These are phyloP conservation scores for Parauchenoglanis punctatus DNA, from an alignment of 2,797 vertebrate genomes.

Conservation along the genomic window DNA sequence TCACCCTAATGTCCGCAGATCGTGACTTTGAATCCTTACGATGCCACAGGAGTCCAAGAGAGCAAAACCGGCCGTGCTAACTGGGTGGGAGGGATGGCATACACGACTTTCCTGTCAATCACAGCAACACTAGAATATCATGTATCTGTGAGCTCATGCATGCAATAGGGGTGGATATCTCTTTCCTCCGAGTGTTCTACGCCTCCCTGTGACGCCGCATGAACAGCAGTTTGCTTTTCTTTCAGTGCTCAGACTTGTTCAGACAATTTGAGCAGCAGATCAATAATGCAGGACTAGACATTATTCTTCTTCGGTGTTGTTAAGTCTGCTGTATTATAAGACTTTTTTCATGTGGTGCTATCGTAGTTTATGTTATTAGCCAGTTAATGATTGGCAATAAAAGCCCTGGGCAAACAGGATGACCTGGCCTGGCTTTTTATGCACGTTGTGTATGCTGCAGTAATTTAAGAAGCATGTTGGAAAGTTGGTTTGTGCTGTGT, in stretches of 20 bases:
- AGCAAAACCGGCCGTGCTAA: not conserved
- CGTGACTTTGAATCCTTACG: not conserved
- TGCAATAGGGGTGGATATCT: not conserved
- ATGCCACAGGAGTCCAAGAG: not conserved
- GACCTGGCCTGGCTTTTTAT: not conserved
- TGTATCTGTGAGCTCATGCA: not conserved
- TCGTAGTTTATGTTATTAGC: not conserved
- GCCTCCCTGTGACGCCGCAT: not conserved
- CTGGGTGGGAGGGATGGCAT: not conserved
- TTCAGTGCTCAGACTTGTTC: not conserved
- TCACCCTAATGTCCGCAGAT: not conserved
- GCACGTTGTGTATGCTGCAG: not conserved
- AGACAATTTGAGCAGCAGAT: constrained; percentile 1
- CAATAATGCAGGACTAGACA: not conserved
- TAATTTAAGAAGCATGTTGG: not conserved
- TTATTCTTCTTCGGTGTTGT: not conserved
- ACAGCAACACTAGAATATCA: not conserved
- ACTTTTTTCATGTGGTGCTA: not conserved
- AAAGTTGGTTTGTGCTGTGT: not conserved
- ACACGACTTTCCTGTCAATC: not conserved
- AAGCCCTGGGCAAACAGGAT: not conserved
- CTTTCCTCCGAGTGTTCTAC: not conserved
- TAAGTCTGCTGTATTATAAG: not conserved
- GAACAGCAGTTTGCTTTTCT: not conserved
- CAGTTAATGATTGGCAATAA: not conserved